phyloP scores from a whole-genome alignment of 1,140 invertebrate species.

The Sitobion miscanthi region DNA sequence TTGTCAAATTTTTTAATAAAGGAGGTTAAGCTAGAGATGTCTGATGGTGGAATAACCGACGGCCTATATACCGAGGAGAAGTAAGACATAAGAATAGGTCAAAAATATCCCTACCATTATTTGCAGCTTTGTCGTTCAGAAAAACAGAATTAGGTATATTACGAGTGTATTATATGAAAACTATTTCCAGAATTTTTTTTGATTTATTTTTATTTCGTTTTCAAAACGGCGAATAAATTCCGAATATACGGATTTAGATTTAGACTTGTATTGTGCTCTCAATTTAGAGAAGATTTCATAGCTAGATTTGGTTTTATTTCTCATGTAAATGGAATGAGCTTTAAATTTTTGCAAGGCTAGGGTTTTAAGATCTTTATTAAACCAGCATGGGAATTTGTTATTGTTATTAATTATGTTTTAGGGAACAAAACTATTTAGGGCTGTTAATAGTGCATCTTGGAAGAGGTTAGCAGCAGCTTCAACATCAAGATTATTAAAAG shows the following conservation, averaged over 20 bases:
- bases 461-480: not conserved
- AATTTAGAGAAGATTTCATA: no score
- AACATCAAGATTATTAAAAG: not conserved
- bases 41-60: not conserved
- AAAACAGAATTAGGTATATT: conserved; percentile 2
- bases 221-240: not conserved
- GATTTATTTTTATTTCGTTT: conserved; percentile 16
- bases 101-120: conserved; percentile 6
- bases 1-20: not conserved
- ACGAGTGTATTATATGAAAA: conserved; percentile 16
- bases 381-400: no score
- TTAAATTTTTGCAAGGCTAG: no score
- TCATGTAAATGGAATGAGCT: no score
- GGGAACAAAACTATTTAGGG: no score
- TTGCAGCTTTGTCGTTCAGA: not conserved
- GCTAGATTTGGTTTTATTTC: no score
- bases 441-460: no score
- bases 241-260: no score
- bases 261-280: no score
- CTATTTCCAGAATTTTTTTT: conserved; percentile 13
- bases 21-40: not conserved
- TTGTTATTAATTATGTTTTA: no score
- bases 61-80: not conserved
- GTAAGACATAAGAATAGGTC: not conserved
- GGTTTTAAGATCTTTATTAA: no score